Conservation (phyloP, 2,113 vertebrate species). For the Drymodes brunneopygia region DNA sequence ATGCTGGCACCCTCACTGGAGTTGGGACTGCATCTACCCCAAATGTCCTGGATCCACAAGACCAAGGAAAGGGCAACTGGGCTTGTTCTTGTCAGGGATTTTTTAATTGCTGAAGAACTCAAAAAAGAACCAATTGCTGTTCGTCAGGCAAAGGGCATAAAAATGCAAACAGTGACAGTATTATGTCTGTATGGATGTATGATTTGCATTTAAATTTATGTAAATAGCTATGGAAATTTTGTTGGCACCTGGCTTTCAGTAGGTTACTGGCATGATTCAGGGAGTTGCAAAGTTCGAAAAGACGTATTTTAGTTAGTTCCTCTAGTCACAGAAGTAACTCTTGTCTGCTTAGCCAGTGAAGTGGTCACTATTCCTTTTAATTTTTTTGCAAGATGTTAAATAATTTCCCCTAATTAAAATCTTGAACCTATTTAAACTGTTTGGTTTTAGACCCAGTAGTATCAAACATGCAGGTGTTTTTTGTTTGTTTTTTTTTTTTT, state of each 20-base stretch:
- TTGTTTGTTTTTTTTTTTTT: neutral
- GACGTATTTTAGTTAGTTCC: neutral
- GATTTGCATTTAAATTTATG: slow-evolving; percentile 53
- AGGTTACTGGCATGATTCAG: neutral
- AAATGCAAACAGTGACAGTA: slow-evolving; percentile 17
- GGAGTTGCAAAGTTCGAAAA: neutral
- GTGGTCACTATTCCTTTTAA: neutral
- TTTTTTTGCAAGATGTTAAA: neutral
- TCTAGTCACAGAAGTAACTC: neutral
- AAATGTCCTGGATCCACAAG: neutral
- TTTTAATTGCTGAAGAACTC: neutral
- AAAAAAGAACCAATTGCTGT: neutral
- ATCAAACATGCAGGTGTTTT: neutral
- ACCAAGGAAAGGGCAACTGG: neutral
- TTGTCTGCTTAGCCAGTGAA: neutral
- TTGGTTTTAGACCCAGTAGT: neutral
- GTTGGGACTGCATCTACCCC: neutral
- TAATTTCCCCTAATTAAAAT: rapidly evolving
- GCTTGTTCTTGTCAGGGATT: neutral
- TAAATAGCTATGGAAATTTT: slow-evolving; percentile 23
- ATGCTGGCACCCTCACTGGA: neutral
- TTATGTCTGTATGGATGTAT: slow-evolving; percentile 29
- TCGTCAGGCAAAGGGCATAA: neutral
- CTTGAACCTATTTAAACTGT: neutral
- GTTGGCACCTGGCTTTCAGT: neutral